Evolutionary conservation across 2,113 vertebrate species (phyloP).

Genomic region (Gymnogyps californianus): DNA sequence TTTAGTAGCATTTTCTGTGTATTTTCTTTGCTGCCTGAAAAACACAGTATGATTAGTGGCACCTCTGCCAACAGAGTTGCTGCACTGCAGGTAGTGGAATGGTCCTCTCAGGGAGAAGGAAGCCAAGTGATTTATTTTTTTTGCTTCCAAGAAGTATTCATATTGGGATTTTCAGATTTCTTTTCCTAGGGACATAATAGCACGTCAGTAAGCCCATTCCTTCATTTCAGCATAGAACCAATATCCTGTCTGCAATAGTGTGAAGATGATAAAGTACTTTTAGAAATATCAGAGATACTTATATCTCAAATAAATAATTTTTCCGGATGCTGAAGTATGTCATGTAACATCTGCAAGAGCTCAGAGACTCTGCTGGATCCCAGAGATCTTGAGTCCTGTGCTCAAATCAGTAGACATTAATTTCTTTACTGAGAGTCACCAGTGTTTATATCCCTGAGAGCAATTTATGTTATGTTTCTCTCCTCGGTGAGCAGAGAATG

Average conservation of each 20-base stretch:
- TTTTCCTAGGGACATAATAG: background rate
- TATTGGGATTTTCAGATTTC: background rate
- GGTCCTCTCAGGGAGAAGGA: background rate
- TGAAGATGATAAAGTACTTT: background rate
- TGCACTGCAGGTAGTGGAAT: background rate
- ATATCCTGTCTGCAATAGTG: background rate
- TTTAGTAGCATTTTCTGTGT: background rate
- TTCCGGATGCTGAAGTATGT: background rate
- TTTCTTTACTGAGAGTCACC: background rate
- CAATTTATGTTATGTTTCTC: background rate
- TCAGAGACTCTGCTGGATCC: background rate
- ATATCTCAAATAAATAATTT: background rate
- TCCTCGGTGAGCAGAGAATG: background rate
- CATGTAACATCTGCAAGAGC: background rate
- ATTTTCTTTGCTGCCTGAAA: background rate
- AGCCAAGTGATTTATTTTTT: background rate
- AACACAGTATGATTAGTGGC: background rate
- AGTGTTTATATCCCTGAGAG: background rate
- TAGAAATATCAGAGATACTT: background rate
- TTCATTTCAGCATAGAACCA: background rate
- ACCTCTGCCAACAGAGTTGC: background rate
- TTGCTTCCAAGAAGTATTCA: background rate
- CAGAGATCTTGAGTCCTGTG: background rate
- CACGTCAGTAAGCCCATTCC: background rate
- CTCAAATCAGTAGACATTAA: background rate